Conservation (phyloP, 2,888 invertebrate genomes). For the Punctoribates punctum region DNA sequence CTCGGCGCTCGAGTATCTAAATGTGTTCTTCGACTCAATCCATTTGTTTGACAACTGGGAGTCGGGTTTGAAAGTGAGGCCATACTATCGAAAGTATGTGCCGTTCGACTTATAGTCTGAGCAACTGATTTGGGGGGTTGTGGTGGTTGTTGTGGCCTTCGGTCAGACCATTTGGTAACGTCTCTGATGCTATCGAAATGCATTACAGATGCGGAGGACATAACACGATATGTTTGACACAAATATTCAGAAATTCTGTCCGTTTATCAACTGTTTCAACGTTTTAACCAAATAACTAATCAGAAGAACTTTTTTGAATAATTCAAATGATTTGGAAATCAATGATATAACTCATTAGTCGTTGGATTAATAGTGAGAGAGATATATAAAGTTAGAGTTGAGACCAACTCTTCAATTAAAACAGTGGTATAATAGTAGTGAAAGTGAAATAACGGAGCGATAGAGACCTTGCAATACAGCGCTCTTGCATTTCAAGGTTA, state of each 20-base stretch:
- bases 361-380: neutral
- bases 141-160: neutral
- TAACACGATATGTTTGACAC: neutral
- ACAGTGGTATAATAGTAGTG: conserved; percentile 16
- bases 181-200: conserved; percentile 12
- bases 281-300: neutral
- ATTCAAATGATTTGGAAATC: neutral
- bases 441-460: conserved; percentile 30
- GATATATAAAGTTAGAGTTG: neutral
- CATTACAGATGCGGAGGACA: conserved; percentile 6
- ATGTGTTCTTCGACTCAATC: neutral
- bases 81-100: neutral
- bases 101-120: neutral
- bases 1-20: neutral
- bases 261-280: neutral
- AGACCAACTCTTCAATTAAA: conserved; percentile 26
- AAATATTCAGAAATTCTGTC: neutral
- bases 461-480: conserved; percentile 27
- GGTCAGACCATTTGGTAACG: neutral
- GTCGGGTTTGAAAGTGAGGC: neutral
- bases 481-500: conserved; percentile 26
- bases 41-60: too few relatives aligned
- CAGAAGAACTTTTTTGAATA: neutral
- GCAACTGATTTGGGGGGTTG: neutral
- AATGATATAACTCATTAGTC: conserved; percentile 3